Evolutionary conservation across 2,797 vertebrate genomes (phyloP).

Genomic region (Natrix natrix): DNA sequence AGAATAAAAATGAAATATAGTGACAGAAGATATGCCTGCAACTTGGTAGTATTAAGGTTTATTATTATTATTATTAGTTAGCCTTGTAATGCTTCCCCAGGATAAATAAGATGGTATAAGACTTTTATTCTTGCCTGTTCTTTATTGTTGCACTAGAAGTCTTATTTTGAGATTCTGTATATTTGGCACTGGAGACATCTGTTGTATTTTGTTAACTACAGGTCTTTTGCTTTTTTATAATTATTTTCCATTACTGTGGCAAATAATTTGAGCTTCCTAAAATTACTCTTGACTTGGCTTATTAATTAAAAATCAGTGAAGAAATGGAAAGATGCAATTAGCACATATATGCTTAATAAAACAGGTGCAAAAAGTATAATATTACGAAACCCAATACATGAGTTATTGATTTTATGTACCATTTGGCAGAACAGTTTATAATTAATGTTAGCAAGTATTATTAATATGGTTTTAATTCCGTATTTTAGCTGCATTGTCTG

Average conservation of each 20-base stretch:
- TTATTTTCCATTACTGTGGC: constrained; percentile 24
- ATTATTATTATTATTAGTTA: background rate
- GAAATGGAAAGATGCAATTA: constrained; percentile 11
- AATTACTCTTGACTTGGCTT: background rate
- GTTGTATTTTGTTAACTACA: constrained; percentile 15
- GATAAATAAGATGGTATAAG: background rate
- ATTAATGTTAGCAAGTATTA: constrained; percentile 38
- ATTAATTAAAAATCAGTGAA: constrained; percentile 13
- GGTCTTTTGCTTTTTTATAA: constrained; percentile 27
- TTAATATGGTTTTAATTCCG: constrained; percentile 29
- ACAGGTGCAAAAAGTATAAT: background rate
- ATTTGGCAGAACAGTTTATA: constrained; percentile 14
- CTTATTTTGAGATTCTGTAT: constrained; percentile 25
- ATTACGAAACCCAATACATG: background rate
- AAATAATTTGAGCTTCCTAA: constrained; percentile 29
- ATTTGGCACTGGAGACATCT: constrained; percentile 5
- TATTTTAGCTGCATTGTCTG: constrained; percentile 41
- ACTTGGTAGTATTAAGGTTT: background rate
- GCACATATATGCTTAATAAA: background rate
- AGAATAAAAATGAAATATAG: background rate
- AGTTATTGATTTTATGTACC: constrained; percentile 21
- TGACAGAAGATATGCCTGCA: background rate
- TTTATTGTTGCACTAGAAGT: constrained; percentile 42
- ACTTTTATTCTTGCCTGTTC: background rate
- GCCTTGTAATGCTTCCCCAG: background rate